phyloP scores from a whole-genome alignment of 2,888 invertebrate species.

The Sminthurides aquaticus region DNA sequence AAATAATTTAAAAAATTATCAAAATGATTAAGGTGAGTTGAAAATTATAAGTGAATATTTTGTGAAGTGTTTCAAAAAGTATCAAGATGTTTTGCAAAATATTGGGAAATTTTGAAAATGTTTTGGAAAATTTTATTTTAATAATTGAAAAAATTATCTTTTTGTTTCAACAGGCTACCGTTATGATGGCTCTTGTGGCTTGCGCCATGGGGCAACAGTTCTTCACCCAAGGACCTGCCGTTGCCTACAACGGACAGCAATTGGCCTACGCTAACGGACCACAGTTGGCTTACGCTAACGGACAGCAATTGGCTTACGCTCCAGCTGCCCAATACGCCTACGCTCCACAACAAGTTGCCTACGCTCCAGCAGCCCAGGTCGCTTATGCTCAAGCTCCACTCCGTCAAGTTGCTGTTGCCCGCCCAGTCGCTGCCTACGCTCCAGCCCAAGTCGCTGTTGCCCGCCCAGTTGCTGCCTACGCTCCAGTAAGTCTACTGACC shows the following conservation, averaged over 20 bases:
- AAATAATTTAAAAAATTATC: background rate
- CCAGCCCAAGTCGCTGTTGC: background rate
- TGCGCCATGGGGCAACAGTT: background rate
- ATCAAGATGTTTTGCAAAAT: no score
- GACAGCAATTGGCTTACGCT: background rate
- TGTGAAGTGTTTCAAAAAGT: no score
- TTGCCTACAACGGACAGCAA: background rate
- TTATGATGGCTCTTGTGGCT: conserved; percentile 2
- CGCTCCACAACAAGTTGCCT: background rate
- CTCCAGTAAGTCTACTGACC: background rate
- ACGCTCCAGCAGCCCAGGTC: conserved; percentile 3
- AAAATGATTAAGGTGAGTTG: background rate
- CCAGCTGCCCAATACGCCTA: conserved; percentile 9
- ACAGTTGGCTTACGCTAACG: background rate
- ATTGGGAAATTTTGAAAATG: background rate
- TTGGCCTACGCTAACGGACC: conserved; percentile 1
- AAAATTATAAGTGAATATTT: no score
- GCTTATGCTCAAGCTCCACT: conserved; percentile 6
- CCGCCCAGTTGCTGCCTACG: no score
- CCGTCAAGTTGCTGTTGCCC: conserved; percentile 1
- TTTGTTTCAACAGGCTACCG: background rate
- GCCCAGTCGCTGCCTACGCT: background rate
- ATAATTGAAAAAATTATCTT: background rate
- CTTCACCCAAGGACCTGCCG: background rate
- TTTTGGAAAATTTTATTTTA: background rate